Percentiles rank a stretch among this genome's conserved stretches.
Evolutionary conservation across 2,888 invertebrate genomes (phyloP).

Genomic region (Quadroppia sp.): DNA sequence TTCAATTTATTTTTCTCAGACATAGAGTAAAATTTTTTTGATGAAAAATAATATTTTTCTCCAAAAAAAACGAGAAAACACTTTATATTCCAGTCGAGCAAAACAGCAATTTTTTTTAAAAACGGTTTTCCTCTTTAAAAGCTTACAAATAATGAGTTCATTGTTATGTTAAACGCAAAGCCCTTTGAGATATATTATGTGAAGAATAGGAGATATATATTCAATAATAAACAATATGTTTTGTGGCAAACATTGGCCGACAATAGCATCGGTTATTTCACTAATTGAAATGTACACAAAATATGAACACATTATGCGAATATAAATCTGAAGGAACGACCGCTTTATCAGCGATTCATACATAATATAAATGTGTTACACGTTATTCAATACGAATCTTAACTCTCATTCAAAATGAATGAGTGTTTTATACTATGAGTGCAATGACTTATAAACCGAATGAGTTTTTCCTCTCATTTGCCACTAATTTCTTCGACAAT

Average conservation of each 20-base stretch:
- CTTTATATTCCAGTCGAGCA: background rate
- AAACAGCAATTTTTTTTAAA: background rate
- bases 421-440: background rate
- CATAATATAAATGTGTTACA: too few relatives aligned
- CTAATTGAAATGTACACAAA: too few relatives aligned
- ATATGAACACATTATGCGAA: too few relatives aligned
- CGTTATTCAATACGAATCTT: too few relatives aligned
- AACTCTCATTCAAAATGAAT: too few relatives aligned
- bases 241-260: background rate
- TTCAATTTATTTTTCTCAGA: background rate
- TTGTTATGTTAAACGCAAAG: slow-evolving; percentile 9
- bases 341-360: background rate
- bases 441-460: too few relatives aligned
- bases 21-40: background rate
- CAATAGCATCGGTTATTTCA: background rate
- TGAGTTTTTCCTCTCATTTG: slow-evolving; percentile 8
- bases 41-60: background rate
- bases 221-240: background rate
- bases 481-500: slow-evolving; percentile 2
- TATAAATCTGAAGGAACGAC: too few relatives aligned
- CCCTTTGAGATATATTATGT: background rate
- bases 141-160: slow-evolving; percentile 1
- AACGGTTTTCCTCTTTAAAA: background rate
- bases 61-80: background rate
- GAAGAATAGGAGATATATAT: background rate